Conservation (phyloP, 2,888 invertebrate species). For the Smittia aterrima region DNA sequence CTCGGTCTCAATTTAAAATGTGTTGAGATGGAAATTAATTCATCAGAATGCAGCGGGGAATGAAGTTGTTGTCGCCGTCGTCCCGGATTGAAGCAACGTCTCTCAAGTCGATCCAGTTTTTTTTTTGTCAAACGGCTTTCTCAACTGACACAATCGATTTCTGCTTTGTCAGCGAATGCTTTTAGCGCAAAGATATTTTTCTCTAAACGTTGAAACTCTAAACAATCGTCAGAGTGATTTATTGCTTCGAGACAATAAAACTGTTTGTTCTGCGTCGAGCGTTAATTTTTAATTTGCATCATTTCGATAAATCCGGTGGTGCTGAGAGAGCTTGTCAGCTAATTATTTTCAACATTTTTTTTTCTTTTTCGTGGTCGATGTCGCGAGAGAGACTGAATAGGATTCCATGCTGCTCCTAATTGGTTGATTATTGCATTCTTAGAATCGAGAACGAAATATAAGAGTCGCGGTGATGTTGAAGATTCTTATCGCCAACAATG, state of each 20-base stretch:
- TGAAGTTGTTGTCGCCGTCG: background rate
- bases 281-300: slow-evolving; percentile 18
- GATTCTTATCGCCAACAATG: slow-evolving; percentile 6
- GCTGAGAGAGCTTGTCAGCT: slow-evolving; percentile 20
- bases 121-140: background rate
- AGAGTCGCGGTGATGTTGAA: slow-evolving; percentile 12
- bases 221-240: slow-evolving; percentile 2
- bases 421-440: slow-evolving; percentile 23
- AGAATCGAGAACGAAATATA: background rate
- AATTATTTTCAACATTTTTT: slow-evolving; percentile 17
- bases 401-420: background rate
- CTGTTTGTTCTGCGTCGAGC: slow-evolving; percentile 1
- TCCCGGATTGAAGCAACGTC: background rate
- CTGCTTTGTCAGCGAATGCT: too few species aligned
- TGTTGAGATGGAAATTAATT: background rate
- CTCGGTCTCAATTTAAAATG: background rate
- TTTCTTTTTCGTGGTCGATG: background rate
- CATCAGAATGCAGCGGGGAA: background rate
- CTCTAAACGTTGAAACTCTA: background rate
- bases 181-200: too few species aligned
- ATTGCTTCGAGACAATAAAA: slow-evolving; percentile 9
- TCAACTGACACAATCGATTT: background rate
- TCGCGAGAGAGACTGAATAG: background rate
- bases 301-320: background rate
- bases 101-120: background rate